Evolutionary conservation across 2,797 vertebrate genomes (phyloP), one percentile per base, ranked within the genome.

Genomic region (Hyperoplus immaculatus): DNA sequence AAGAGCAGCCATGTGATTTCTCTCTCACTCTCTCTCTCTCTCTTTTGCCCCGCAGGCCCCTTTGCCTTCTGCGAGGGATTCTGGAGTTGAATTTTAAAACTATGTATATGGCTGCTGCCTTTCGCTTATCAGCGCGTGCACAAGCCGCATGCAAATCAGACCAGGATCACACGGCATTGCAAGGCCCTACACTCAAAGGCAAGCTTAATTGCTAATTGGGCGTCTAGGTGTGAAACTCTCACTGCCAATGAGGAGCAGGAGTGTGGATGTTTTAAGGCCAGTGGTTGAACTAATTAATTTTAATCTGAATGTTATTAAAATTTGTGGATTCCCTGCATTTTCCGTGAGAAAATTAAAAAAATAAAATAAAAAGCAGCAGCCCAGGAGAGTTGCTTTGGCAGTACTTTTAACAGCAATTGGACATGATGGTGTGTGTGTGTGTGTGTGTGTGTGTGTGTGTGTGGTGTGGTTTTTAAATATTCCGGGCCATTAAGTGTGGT

Each of bases 201-300:
- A 95, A 93, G 93, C 92, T 95, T 95, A 95, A 95, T 95, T 95
- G 94, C 93, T 95, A 95, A 95, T 95, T 94, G 93, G 91, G 92
- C 93, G 93, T 91, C 90, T 92, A 95, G 93, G 95, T 94, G 94
- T 94, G 94, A 94, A 95, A 94, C 89, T 86, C 82, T 82, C 87
- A 87, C 92, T 93, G 92, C 92, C 92, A 93, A 92, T 87, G 89
- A 92, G 88, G 82, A 81, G 86, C 85, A 82, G 87, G 87, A 88
- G 78, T 87, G 89, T 89, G 92, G 89, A 93, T 94, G 92, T 94
- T 95, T 95, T 93, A 94, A 93, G 93, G 94, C 93, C 91, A 92
- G 91, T 87, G 92, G 90, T 93, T 93, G 91, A 92, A 93, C 91
- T 94, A 93, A 94, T 93, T 94, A 93, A 94, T 93, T 94, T 91